A percentile compares a stretch with the other conserved stretches of the same genome.
These are phyloP conservation scores for Takifugu flavidus DNA, from an alignment of 2,113 vertebrate species.

Conservation along the genomic window DNA sequence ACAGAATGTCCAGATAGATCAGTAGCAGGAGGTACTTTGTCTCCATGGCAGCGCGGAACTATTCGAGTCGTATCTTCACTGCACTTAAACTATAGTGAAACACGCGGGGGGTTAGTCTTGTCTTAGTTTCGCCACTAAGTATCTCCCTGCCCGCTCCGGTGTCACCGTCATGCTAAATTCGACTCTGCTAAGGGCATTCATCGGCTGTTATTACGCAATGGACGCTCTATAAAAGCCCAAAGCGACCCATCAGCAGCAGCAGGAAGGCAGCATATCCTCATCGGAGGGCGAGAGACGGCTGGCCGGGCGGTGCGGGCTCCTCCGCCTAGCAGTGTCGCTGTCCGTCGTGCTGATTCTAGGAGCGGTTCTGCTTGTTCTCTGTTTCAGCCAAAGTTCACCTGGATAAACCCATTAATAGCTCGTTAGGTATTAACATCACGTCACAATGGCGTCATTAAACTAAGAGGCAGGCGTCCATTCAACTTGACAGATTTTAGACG, in stretches of 20 bases:
- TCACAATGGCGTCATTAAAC: conserved; percentile 36
- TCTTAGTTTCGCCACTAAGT: conserved; percentile 40
- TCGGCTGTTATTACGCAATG: conserved; percentile 26
- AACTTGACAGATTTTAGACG: conserved; percentile 8
- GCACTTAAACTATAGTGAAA: conserved; percentile 21
- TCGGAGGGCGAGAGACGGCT: conserved; percentile 3
- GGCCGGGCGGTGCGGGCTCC: conserved; percentile 15
- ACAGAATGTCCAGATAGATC: conserved; percentile 75
- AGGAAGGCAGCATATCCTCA: conserved; percentile 36
- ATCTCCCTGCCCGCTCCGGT: conserved; percentile 41
- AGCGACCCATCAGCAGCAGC: conserved; percentile 4
- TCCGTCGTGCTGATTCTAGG: conserved; percentile 55
- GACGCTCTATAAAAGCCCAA: conserved; percentile 26
- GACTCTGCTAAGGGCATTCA: conserved; percentile 54
- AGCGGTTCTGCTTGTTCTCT: conserved; percentile 7
- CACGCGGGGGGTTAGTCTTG: conserved; percentile 36
- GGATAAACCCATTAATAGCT: conserved; percentile 38
- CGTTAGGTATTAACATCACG: conserved; percentile 43
- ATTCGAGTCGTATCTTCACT: conserved; percentile 19
- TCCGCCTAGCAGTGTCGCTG: conserved; percentile 39
- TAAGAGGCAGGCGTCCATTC: conserved; percentile 2
- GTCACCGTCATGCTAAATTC: conserved; percentile 50
- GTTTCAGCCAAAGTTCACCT: conserved; percentile 56
- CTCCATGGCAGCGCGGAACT: conserved; percentile 70
- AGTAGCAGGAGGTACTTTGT: conserved; percentile 76